Evolutionary conservation across 1,140 invertebrate genomes (phyloP), one percentile per base, ranked within the genome.

Genomic region (Oreohelix idahoensis): DNA sequence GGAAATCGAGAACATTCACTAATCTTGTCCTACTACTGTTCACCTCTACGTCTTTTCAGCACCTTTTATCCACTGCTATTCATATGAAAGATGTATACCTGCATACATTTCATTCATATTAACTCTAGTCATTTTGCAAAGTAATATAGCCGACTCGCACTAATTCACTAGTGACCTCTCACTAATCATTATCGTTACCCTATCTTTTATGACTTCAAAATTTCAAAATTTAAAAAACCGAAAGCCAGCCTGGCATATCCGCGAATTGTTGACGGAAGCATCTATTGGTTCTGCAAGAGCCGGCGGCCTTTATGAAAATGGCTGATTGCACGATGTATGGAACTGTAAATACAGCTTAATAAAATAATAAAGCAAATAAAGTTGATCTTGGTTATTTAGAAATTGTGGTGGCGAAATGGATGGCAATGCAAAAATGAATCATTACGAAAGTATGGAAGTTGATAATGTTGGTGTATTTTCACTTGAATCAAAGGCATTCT

Each of bases 231-330:
- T n/a, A n/a, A n/a, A 23, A 58, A 58, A 58, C 15, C 26, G n/a
- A 58, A 26, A 58, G n/a, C 63, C 63, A 66, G 20, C 8, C 63
- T 66, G 63, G 63, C 29, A 29, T 32, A 66, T 8, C 32, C 10
- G 51, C 10, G 5, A 66, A 5, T 35, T 66, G 63, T 66, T 66
- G 63, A 66, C 63, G 63, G 63, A 66, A 66, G 63, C 32, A 13
- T 1, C 29, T 66, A 32, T 2, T 17, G 17, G n/a, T 66, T 35
- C 1, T 32, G 63, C 5, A 13, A 8, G 29, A 23, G 2, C n/a
- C 2, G 63, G 63, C 63, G 63, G 63, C 29, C n/a, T 29, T 66
- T 66, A 66, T 66, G 63, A 66, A 66, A 32, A 66, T 66, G 63
- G 63, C 63, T 32, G 63, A 32, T 66, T 29, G 63, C 5, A 32